Evolutionary conservation across 2,888 invertebrate species (phyloP), one percentile per base, ranked within the genome.

Genomic region (Trichopoda pennipes): DNA sequence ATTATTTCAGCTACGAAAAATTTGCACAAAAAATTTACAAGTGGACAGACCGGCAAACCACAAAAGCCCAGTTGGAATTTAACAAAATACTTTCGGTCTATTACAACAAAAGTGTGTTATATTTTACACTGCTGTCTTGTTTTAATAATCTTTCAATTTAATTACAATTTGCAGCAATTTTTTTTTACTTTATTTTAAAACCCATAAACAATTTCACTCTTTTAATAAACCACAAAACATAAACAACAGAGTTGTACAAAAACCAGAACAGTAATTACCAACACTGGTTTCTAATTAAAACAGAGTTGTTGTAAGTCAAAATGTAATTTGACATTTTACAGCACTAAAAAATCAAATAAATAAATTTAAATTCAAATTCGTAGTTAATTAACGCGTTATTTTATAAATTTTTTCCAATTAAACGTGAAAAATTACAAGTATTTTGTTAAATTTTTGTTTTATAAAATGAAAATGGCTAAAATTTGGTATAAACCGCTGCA

Each of bases 401-500:
- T 38, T 17, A 17, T 12, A 4, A 6, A 44, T 44, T 44, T 35
- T 58, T 35, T 19, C 7, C 7, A 35, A 44, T 42, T 42, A n/a
- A 19, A 19, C 44, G 19, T 51, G 8, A 19, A 49, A 49, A 19
- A 19, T 49, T 12, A 3, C 17, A 10, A 55, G 6, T 28, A 9
- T 56, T 28, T 2, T 23, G 12, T 2, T 12, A 38, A 38, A 38
- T 23, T 38, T 17, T n/a, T 38, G 28, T n/a, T 6, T 19, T 2
- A 49, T 1, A 14, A 42, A 49, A 44, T 47, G n/a, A 1, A 61
- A 49, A 79, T 82, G 79, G 82, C 60, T 7, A 87, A 88, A 80
- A 86, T 86, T 56, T 89, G 89, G 90, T 85, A 87, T 21, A 90
- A 88, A 63, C 85, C 90, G 4, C 53, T 87, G 56, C 89, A 89